Base-by-base conservation (phyloP, 2,797 vertebrate genomes). In the Melanotaenia nigrans region DNA sequence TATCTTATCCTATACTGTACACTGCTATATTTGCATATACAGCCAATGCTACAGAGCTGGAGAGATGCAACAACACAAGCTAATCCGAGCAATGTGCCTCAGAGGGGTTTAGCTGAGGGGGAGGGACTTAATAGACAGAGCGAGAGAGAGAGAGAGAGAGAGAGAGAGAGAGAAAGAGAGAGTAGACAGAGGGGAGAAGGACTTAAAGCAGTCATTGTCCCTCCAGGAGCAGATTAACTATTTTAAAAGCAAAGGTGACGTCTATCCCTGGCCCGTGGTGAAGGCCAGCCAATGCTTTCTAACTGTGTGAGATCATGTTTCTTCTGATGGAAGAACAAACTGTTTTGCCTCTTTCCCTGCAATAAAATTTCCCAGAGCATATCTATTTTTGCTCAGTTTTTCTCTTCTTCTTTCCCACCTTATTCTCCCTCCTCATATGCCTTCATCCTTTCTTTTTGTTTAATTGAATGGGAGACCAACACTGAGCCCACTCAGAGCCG, bases 221-320 rank as follows among this genome's bases (percentile, higher is more conserved):
- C 86, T 89, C 76, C 68, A 79, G 82, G 84, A 87, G 75, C 84
- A 91, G 90, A 93, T 93, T 89, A 93, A 92, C 90, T 89, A 85
- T 93, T 93, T 92, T 85, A 90, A 93, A 92, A 92, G 91, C 81
- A 90, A 85, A 89, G 90, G 91, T 92, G 91, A 92, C 89, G 86
- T 91, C 78, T 73, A 63, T 68, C 18, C 69, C 71, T 66, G 60
- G 68, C 82, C 82, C 12, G 5, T 71, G 57, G 53, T 47, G 70
- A 78, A 77, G 67, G 68, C 75, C 33, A 10, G 65, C 65, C 58
- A 75, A 49, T 9, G 14, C 73, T 77, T 58, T 83, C 54, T 55
- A 77, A 78, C 83, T 61, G 13, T 18, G 12, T 77, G 72, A 84
- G 77, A 75, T 60, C 73, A 69, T 1, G 2, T 83, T 79, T 65